Percentiles rank a stretch among this genome's conserved stretches.
These are phyloP conservation scores for Lymantria dispar DNA, from an alignment of 2,888 invertebrate species.

Conservation along the genomic window DNA sequence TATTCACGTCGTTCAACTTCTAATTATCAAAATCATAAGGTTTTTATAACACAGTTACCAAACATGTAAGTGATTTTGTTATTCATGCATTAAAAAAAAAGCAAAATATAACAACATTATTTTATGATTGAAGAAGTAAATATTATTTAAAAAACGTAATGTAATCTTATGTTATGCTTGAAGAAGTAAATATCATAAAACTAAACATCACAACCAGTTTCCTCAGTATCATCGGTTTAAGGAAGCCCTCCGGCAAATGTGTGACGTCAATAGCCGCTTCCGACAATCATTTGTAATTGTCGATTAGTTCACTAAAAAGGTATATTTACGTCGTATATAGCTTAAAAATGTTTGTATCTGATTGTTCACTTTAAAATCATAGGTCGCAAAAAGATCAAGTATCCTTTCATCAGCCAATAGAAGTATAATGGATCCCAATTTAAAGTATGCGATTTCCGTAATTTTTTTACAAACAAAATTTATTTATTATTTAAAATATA, in stretches of 20 bases:
- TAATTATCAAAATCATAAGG: too few species aligned
- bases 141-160: neutral
- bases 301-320: constrained; percentile 34
- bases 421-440: too few species aligned
- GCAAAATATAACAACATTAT: neutral
- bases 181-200: constrained; percentile 7
- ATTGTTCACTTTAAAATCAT: too few species aligned
- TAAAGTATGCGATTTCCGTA: too few species aligned
- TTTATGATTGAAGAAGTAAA: neutral
- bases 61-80: too few species aligned
- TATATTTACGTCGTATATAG: constrained; percentile 38
- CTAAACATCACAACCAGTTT: constrained; percentile 1
- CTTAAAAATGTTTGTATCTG: neutral
- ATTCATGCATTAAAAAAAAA: too few species aligned
- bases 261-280: constrained; percentile 23
- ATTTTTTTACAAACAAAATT: too few species aligned
- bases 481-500: too few species aligned
- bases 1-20: too few species aligned
- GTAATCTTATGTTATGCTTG: neutral
- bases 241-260: constrained; percentile 18
- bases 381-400: too few species aligned
- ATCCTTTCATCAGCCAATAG: too few species aligned
- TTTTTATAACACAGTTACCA: too few species aligned
- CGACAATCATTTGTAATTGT: constrained; percentile 25
- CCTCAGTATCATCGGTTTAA: constrained; percentile 6